A percentile compares a stretch with the other conserved stretches of the same genome.
phyloP scores from a whole-genome alignment of 2,888 invertebrate genomes.

The Eristalis arbustorum region DNA sequence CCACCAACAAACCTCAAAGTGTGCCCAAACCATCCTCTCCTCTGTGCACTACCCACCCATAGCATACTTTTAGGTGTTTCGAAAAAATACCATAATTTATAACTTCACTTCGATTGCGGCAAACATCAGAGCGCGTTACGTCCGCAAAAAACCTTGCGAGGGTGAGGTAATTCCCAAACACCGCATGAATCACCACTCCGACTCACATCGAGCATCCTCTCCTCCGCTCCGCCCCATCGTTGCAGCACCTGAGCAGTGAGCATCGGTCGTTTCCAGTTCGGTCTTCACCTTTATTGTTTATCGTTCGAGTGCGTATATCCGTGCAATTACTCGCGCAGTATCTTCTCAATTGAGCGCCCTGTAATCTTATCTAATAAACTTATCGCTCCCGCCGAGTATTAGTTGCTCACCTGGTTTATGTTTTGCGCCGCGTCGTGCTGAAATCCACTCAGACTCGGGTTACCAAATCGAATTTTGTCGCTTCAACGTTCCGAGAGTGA shows the following conservation, averaged over 20 bases:
- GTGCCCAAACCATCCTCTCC: not conserved
- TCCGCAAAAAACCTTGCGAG: not conserved
- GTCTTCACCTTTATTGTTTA: constrained; percentile 38
- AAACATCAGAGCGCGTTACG: not conserved
- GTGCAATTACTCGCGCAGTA: not conserved
- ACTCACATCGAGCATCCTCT: not conserved
- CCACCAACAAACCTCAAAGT: not conserved
- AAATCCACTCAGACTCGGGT: not conserved
- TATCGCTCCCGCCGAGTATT: constrained; percentile 53
- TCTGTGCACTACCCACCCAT: not conserved
- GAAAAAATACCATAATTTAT: not conserved
- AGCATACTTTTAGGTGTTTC: not conserved
- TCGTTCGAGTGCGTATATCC: constrained; percentile 27
- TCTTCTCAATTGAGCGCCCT: constrained; percentile 47
- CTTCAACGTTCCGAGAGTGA: not conserved
- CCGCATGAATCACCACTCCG: constrained; percentile 21
- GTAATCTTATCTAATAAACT: constrained; percentile 69
- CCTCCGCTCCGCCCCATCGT: not conserved
- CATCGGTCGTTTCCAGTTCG: not conserved
- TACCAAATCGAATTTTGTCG: not conserved
- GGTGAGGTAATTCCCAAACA: constrained; percentile 13
- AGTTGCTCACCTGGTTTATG: constrained; percentile 39
- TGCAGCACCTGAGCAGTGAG: not conserved
- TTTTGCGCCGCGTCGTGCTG: not conserved
- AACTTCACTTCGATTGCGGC: not conserved